Evolutionary conservation across 2,888 invertebrate species (phyloP), one percentile per base, ranked within the genome.

Genomic region (Drosophila stalkeri): DNA sequence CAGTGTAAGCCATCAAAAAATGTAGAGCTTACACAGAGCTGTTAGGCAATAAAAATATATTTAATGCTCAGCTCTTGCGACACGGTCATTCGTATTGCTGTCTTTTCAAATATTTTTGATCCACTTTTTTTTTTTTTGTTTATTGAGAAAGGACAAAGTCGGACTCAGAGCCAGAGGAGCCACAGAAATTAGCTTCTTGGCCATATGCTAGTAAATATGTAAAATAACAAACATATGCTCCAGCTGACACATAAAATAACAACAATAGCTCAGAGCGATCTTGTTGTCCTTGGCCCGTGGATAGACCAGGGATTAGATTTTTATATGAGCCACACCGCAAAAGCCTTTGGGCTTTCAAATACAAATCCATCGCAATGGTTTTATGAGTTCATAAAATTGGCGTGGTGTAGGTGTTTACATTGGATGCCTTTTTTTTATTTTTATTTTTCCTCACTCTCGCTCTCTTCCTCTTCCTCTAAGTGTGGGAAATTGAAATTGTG

Each of bases 331-430:
- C 61, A 52, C 64, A 75, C 81, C 75, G 70, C 73, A 64, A 75
- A 69, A 76, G 71, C 84, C 87, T 70, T 60, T 39, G 56, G 66
- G 81, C 75, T 68, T 65, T 64, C n/a, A 77, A 82, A 80, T 75
- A 84, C 80, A 80, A 84, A 84, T 86, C 89, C 87, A 82, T 77
- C 63, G 65, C 84, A 78, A 81, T 82, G 81, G 77, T 86, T 89
- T 86, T 90, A 86, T 77, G 89, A 86, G 88, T 90, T 86, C 89
- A 90, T 90, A 90, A 89, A 86, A 88, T 73, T 79, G 62, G 57
- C 72, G 51, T 76, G 68, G 55, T 76, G 65, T 77, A 77, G 81
- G 88, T 88, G 83, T 81, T 87, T 78, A 85, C 76, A 79, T 66
- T 67, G 54, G 14, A 47, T 62, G 23, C 31, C 8, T 20, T 51